These are phyloP conservation scores for Invenusta paracnida DNA, from an alignment of 2,888 invertebrate genomes.

Conservation along the genomic window DNA sequence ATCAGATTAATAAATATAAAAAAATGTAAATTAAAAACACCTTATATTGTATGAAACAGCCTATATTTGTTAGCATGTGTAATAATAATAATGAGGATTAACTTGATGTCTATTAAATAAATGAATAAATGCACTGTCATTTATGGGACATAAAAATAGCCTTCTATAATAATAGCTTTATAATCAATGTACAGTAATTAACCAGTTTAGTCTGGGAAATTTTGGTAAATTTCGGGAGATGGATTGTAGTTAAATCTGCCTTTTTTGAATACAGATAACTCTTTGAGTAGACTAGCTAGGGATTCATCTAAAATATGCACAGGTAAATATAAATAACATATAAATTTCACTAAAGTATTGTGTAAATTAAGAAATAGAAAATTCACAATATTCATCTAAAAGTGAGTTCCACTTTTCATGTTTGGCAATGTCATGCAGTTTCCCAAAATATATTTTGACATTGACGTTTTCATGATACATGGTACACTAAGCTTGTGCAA, in stretches of 20 bases:
- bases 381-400: neutral
- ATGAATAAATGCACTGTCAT: neutral
- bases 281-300: neutral
- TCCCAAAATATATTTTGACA: neutral
- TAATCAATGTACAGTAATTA: neutral
- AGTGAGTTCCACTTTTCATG: neutral
- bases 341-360: neutral
- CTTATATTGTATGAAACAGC: neutral
- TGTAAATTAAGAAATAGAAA: neutral
- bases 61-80: neutral
- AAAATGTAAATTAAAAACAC: too few species aligned
- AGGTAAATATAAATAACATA: neutral
- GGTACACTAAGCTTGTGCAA: neutral
- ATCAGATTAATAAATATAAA: neutral
- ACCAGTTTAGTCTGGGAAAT: neutral
- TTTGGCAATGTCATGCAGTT: neutral
- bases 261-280: neutral
- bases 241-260: neutral
- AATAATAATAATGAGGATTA: neutral
- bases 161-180: neutral
- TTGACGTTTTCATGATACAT: neutral
- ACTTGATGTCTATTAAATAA: neutral
- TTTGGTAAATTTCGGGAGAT: neutral
- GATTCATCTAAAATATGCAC: neutral
- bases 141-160: neutral